Evolutionary conservation across 2,113 vertebrate genomes (phyloP).

Genomic region (human (Homo sapiens)): GRCh38 chr18:45181501-45182000

Average conservation of each 20-base stretch:
- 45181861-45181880: not conserved
- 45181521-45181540: not conserved
- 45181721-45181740: conserved; percentile 43
- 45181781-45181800: not conserved
- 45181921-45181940: conserved; percentile 26
- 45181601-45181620: not conserved
- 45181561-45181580: not conserved
- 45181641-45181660: not conserved
- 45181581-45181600: not conserved
- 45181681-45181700: not conserved
- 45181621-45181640: conserved; percentile 17
- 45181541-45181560: not conserved
- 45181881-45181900: conserved; percentile 24
- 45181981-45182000: conserved; percentile 35
- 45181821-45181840: not conserved
- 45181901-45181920: not conserved
- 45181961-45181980: not conserved
- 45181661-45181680: not conserved
- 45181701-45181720: not conserved
- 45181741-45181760: conserved; percentile 1
- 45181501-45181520: not conserved
- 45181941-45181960: conserved; percentile 36
- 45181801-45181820: not conserved
- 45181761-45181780: not conserved
- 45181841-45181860: conserved; percentile 9